Conservation (phyloP, 2,888 invertebrate genomes). For the Dioctria linearis region DNA sequence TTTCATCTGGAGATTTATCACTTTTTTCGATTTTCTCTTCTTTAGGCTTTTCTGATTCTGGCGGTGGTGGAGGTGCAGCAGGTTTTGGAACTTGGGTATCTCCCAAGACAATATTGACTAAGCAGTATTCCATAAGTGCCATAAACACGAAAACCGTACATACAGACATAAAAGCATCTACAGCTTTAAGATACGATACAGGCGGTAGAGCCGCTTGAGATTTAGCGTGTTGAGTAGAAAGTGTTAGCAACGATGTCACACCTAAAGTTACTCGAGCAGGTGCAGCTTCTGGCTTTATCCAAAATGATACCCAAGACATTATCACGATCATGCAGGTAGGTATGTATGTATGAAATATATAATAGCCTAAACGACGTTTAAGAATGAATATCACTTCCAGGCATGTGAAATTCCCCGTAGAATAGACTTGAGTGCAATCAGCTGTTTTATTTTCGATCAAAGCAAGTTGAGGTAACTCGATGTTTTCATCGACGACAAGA, state of each 20-base stretch:
- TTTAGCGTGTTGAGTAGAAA: slow-evolving; percentile 94
- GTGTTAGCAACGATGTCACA: slow-evolving; percentile 89
- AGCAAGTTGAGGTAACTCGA: slow-evolving; percentile 90
- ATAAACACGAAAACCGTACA: slow-evolving; percentile 94
- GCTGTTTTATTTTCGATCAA: slow-evolving; percentile 89
- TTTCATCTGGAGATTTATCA: slow-evolving; percentile 70
- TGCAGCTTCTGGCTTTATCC: slow-evolving; percentile 95
- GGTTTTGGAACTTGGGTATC: slow-evolving; percentile 70
- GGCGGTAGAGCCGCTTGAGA: slow-evolving; percentile 94
- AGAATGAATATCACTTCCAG: slow-evolving; percentile 91
- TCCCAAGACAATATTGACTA: slow-evolving; percentile 80
- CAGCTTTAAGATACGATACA: slow-evolving; percentile 93
- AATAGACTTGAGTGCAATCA: slow-evolving; percentile 86
- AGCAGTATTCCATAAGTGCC: slow-evolving; percentile 93
- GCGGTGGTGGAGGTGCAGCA: slow-evolving; percentile 64
- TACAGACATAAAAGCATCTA: slow-evolving; percentile 94
- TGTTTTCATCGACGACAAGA: slow-evolving; percentile 88
- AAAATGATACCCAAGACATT: slow-evolving; percentile 97
- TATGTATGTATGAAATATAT: slow-evolving; percentile 93
- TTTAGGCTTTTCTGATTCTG: slow-evolving; percentile 45
- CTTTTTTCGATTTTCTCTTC: slow-evolving; percentile 67
- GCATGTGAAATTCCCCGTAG: slow-evolving; percentile 87
- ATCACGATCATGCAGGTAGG: slow-evolving; percentile 95
- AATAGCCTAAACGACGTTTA: slow-evolving; percentile 90
- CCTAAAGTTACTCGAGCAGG: slow-evolving; percentile 94